Base-by-base conservation (phyloP, 2,113 vertebrate species). In the Lampris megalopsis region DNA sequence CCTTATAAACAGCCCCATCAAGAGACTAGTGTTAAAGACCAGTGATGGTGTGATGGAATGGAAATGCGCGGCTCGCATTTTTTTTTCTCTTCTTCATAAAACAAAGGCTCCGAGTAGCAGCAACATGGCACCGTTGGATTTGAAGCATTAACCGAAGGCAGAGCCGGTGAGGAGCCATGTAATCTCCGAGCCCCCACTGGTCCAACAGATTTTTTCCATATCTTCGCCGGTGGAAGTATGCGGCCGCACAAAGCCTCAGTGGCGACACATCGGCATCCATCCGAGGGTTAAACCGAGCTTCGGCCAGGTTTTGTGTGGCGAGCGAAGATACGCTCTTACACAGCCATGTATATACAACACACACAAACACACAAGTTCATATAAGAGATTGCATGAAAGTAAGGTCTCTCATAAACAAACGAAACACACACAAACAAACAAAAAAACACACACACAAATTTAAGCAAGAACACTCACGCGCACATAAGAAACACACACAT, bases 241-340 rank as follows among this genome's bases (percentile, higher is more conserved):
- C 40, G 86, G 81, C 89, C 82, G 82, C 83, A 79, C 89, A 94
- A 93, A 94, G 93, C 92, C 90, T 68, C 82, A 9, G 88, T 92
- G 94, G 94, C 93, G 94, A 94, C 94, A 81, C 73, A 6, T 80
- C 79, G 91, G 92, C 91, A 92, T 93, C 91, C 82, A 77, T 75
- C 45, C 69, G 87, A 80, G 86, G 84, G 92, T 91, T 93, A 92
- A 92, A 92, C 91, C 37, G 75, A 90, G 91, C 80, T 6, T 82
- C 86, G 82, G 78, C 76, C 75, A 43, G 86, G 91, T 80, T 81
- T 77, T 82, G 85, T 87, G 86, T 86, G 89, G 77, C 71, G 45
- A 75, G 81, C 84, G 45, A 73, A 63, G 87, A 83, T 50, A 81
- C 84, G 86, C 81, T 86, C 84, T 86, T 80, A 73, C 69, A 79